Evolutionary conservation across 2,888 invertebrate species (phyloP), one percentile per base, ranked within the genome.

Genomic region (Leptogaster cylindrica): DNA sequence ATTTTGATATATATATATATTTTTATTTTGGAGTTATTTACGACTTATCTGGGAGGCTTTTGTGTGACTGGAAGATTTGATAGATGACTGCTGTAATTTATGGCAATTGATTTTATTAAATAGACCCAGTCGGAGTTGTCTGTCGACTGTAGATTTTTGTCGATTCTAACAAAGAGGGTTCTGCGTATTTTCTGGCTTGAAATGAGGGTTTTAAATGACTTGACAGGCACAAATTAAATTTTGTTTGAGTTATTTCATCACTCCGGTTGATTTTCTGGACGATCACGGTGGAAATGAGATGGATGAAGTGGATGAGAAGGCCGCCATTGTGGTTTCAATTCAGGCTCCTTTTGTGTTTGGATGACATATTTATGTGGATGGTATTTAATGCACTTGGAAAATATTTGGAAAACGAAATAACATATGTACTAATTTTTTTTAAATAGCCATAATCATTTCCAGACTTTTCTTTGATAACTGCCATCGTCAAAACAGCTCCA

Each of bases 21-120:
- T 55, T 36, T 58, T 58, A 12, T 39, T 23, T n/a, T 3, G 10
- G 25, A 41, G 41, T 58, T 58, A 58, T 58, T 58, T 58, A 58
- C 23, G 61, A 63, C 61, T 63, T 63, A 28, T 63, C 61, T 27
- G 44, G 44, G 44, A 44, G 61, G 44, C 41, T 63, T 41, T 58
- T 58, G 58, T 58, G 41, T 23, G 64, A 58, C 58, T 58, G 20
- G 44, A 44, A 52, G 28, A 65, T 65, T 65, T 65, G 65, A 65
- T 65, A 51, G 51, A 65, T 65, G 65, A 28, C 27, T 52, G 48
- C 50, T 25, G 51, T 65, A 65, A 65, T 65, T 65, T 65, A 65
- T 65, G 51, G 51, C 65, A 65, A 65, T 65, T 65, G 65, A 65
- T 65, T 65, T 65, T 65, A 65, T 65, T 65, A 65, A 65, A 65